Evolutionary conservation across 2,113 vertebrate genomes (phyloP).

Genomic region (Mormoops blainvillei): DNA sequence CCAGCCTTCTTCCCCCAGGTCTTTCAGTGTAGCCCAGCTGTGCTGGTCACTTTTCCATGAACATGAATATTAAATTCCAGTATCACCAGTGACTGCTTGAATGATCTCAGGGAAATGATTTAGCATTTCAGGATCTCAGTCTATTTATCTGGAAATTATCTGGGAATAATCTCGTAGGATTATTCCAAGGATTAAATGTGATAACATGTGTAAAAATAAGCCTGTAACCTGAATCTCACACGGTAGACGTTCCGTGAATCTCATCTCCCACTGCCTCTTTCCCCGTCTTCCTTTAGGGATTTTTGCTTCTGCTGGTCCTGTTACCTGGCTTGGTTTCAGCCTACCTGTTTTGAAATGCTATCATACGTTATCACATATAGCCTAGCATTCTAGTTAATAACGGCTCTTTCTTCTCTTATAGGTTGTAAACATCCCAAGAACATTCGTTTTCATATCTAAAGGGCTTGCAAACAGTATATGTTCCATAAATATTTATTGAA

Average conservation of each 20-base stretch:
- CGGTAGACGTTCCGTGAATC: neutral
- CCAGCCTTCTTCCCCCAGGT: neutral
- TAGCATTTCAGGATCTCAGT: neutral
- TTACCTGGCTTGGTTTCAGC: neutral
- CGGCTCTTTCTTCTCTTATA: neutral
- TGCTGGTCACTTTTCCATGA: neutral
- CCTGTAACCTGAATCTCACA: neutral
- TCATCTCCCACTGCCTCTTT: neutral
- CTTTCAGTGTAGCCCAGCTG: neutral
- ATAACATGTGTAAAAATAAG: neutral
- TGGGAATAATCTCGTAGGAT: neutral
- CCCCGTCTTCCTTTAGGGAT: neutral
- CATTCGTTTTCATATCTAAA: neutral
- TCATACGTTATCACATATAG: neutral
- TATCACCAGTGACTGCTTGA: neutral
- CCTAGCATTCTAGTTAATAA: neutral
- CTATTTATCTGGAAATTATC: neutral
- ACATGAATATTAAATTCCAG: neutral
- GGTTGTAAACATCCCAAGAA: neutral
- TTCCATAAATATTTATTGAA: conserved; percentile 16
- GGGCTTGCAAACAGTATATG: neutral
- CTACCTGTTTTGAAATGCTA: neutral
- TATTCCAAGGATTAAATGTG: conserved; percentile 25
- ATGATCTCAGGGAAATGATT: neutral
- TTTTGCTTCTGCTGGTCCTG: neutral